These are phyloP conservation scores for Cataglyphis hispanica DNA, from an alignment of 1,140 invertebrate species.

Conservation along the genomic window DNA sequence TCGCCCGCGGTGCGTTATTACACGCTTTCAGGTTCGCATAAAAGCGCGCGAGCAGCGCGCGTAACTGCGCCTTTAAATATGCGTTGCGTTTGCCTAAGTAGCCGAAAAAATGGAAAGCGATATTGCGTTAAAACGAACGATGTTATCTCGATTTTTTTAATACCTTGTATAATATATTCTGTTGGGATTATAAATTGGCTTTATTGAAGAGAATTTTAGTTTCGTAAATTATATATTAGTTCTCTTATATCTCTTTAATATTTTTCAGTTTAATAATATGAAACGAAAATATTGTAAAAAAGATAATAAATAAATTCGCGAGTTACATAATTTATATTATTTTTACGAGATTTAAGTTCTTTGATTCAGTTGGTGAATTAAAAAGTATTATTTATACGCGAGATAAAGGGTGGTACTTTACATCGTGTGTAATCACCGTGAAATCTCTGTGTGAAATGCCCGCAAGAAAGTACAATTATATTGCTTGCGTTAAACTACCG, in stretches of 20 bases:
- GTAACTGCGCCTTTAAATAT: conserved; percentile 67
- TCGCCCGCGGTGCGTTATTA: conserved; percentile 69
- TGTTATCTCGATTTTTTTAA: background rate
- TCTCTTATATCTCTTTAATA: background rate
- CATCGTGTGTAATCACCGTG: background rate
- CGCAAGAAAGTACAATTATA: conserved; percentile 67
- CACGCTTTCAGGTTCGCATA: conserved; percentile 66
- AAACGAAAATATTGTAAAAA: background rate
- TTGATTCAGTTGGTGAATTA: background rate
- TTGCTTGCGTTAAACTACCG: conserved; percentile 48
- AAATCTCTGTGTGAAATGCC: conserved; percentile 2
- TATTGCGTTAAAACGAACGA: conserved; percentile 45
- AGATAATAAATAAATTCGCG: background rate
- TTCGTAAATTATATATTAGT: background rate
- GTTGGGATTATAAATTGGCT: background rate
- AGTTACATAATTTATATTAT: background rate
- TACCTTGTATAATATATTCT: background rate
- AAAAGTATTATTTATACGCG: background rate
- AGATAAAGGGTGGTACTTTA: background rate
- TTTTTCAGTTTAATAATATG: background rate
- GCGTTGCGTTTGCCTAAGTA: conserved; percentile 21
- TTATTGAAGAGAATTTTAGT: background rate
- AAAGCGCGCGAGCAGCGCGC: conserved; percentile 57
- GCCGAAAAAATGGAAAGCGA: conserved; percentile 24
- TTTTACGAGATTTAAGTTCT: background rate